phyloP scores from a whole-genome alignment of 2,888 invertebrate genomes.

The Tineola bisselliella region DNA sequence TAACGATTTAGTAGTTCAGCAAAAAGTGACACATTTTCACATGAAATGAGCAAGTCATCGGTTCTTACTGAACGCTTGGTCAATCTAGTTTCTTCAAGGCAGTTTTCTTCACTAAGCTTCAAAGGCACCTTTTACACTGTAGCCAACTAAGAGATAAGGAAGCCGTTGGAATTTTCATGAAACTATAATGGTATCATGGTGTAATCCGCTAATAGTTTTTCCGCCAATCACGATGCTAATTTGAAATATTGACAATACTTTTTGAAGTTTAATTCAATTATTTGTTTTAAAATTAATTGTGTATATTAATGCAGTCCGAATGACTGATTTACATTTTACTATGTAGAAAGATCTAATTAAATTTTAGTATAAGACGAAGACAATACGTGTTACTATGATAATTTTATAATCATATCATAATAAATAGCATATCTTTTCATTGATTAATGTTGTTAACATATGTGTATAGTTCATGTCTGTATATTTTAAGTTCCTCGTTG shows the following conservation, averaged over 20 bases:
- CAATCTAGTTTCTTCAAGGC: neutral
- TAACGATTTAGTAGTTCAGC: neutral
- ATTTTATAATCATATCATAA: slow-evolving; percentile 46
- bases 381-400: slow-evolving; percentile 57
- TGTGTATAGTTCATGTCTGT: neutral
- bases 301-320: neutral
- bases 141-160: neutral
- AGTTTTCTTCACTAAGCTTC: neutral
- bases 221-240: too few relatives aligned
- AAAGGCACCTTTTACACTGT: neutral
- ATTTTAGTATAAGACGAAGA: slow-evolving; percentile 27
- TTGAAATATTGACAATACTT: too few relatives aligned
- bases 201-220: too few relatives aligned
- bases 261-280: too few relatives aligned
- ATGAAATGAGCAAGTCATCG: slow-evolving; percentile 4
- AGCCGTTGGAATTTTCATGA: too few relatives aligned
- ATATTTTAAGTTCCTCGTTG: neutral
- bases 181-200: too few relatives aligned
- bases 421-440: slow-evolving; percentile 9
- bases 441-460: neutral
- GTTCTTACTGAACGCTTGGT: neutral
- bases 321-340: neutral
- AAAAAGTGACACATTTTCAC: slow-evolving; percentile 9
- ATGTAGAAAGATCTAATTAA: neutral
- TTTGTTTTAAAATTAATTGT: too few relatives aligned